These are phyloP conservation scores for Dinomys branickii DNA, from an alignment of 2,113 vertebrate genomes.

Conservation along the genomic window DNA sequence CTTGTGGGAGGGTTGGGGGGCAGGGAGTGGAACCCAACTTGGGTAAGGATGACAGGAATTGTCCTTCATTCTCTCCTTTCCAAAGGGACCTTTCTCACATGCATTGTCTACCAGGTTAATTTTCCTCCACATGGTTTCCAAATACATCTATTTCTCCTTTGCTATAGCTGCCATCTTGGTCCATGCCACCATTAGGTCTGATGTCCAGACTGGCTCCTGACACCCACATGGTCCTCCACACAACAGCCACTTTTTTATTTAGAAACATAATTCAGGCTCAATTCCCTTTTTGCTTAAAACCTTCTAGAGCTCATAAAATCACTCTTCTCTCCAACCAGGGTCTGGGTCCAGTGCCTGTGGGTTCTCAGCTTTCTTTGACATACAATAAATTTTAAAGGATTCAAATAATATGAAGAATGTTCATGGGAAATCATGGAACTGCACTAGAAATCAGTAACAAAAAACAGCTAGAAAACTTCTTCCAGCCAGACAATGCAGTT, in stretches of 20 bases:
- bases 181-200: background rate
- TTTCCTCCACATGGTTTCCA: background rate
- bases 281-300: background rate
- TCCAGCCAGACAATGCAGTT: background rate
- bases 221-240: background rate
- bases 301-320: background rate
- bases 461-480: background rate
- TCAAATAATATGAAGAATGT: background rate
- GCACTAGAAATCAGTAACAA: background rate
- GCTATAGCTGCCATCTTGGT: background rate
- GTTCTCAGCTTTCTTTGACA: background rate
- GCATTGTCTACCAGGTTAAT: fast-evolving
- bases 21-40: background rate
- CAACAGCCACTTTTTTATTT: background rate
- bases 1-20: background rate
- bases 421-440: background rate
- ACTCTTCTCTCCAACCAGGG: background rate
- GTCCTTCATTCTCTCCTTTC: fast-evolving
- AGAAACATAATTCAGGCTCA: background rate
- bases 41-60: background rate
- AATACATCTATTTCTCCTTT: background rate
- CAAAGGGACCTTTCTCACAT: background rate
- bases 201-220: background rate
- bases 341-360: background rate
- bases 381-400: background rate